These are phyloP conservation scores for Falco punctatus DNA, from an alignment of 2,113 vertebrate genomes.

Conservation along the genomic window DNA sequence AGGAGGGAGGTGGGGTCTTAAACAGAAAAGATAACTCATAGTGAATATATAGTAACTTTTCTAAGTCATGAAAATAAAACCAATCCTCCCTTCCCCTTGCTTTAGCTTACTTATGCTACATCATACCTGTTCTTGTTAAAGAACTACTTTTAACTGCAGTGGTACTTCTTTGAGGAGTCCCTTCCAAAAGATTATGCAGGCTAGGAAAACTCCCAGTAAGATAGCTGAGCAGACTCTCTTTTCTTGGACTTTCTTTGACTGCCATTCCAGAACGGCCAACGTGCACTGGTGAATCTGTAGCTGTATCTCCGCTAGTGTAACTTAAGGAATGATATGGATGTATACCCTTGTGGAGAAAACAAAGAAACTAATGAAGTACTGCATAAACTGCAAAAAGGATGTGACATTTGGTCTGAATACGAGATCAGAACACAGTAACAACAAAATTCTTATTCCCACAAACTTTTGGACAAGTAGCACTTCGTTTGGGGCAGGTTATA, in stretches of 20 bases:
- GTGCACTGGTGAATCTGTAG: constrained; percentile 94
- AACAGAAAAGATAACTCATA: background rate
- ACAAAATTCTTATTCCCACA: background rate
- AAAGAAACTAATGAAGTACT: background rate
- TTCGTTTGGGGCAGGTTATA: background rate
- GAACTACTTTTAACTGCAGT: constrained; percentile 87
- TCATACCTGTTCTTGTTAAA: constrained; percentile 89
- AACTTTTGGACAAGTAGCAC: background rate
- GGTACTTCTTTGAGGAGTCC: constrained; percentile 88
- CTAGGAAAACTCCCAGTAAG: constrained; percentile 96
- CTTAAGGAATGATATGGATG: constrained; percentile 97
- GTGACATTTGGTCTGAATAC: background rate
- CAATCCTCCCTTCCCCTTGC: background rate
- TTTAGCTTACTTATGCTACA: background rate
- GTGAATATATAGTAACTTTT: background rate
- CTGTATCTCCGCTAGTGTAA: constrained; percentile 96
- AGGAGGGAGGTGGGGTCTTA: background rate
- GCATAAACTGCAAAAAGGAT: background rate
- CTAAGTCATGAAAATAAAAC: background rate
- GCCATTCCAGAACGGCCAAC: constrained; percentile 82
- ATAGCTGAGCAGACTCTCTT: constrained; percentile 95
- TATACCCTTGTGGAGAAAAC: constrained; percentile 80
- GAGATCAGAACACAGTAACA: background rate
- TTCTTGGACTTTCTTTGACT: constrained; percentile 91
- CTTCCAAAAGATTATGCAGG: constrained; percentile 94